phyloP scores from a whole-genome alignment of 2,113 vertebrate species.

The Chitala chitala region DNA sequence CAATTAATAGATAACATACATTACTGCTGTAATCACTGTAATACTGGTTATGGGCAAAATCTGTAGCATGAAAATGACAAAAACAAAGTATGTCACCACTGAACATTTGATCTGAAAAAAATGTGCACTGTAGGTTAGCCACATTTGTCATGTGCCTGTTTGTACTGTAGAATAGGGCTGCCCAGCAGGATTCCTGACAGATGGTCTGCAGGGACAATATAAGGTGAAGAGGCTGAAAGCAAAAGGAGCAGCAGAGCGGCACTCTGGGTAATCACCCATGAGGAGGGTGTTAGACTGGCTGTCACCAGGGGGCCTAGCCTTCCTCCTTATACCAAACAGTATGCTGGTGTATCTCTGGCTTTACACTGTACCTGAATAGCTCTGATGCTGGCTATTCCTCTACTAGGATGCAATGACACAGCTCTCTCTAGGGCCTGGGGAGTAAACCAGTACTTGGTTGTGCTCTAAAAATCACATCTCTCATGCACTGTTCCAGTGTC shows the following conservation, averaged over 20 bases:
- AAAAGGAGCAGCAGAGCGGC: neutral
- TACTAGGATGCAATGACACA: neutral
- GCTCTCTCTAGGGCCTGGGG: neutral
- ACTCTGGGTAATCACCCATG: constrained; percentile 14
- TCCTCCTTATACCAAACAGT: too few species aligned
- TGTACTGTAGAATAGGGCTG: constrained; percentile 1
- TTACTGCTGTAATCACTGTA: too few species aligned
- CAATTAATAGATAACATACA: too few species aligned
- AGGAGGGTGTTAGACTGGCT: neutral
- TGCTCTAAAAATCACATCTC: too few species aligned
- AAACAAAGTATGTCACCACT: too few species aligned
- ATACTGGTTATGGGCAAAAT: too few species aligned
- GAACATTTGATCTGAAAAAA: too few species aligned
- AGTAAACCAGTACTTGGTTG: too few species aligned
- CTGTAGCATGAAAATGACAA: too few species aligned
- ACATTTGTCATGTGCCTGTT: too few species aligned
- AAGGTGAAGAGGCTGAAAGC: neutral
- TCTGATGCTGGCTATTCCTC: neutral
- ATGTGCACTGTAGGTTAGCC: too few species aligned
- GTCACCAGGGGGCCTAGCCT: neutral
- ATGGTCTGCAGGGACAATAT: neutral
- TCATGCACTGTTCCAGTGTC: too few species aligned
- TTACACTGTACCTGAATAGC: neutral
- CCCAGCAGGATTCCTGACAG: neutral
- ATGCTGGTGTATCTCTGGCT: neutral